Evolutionary conservation across 2,888 invertebrate genomes (phyloP).

Genomic region (Metallyticus violacea): DNA sequence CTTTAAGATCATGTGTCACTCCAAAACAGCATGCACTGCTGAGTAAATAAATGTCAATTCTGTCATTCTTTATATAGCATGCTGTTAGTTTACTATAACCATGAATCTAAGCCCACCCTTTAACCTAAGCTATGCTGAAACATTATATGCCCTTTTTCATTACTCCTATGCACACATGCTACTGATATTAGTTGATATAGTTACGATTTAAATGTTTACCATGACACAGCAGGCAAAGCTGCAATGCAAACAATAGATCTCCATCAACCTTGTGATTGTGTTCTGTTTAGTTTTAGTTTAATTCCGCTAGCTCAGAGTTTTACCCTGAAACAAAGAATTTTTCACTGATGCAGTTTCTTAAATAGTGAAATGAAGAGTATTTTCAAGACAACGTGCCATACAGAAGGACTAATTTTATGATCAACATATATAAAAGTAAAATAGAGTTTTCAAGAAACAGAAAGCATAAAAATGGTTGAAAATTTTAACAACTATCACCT

Average conservation of each 20-base stretch:
- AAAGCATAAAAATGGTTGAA: no score
- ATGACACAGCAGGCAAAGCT: not conserved
- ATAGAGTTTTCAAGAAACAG: no score
- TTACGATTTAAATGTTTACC: not conserved
- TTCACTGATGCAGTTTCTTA: not conserved
- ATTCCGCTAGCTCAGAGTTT: not conserved
- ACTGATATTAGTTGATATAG: not conserved
- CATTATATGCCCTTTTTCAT: not conserved
- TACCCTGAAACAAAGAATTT: not conserved
- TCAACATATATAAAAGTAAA: no score
- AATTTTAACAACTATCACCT: no score
- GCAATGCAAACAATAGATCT: not conserved
- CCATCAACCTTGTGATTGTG: not conserved
- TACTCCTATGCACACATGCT: not conserved
- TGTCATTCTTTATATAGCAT: not conserved
- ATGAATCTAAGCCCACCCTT: not conserved
- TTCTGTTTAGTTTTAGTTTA: not conserved
- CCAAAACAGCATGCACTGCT: not conserved
- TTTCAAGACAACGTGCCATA: no score
- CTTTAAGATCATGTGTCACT: no score
- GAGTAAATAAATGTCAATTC: not conserved
- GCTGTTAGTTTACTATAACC: not conserved
- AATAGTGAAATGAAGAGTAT: no score
- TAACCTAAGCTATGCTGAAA: not conserved
- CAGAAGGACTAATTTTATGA: no score